Evolutionary conservation across 2,113 vertebrate species (phyloP).

Genomic region (Phyllostomus hastatus): DNA sequence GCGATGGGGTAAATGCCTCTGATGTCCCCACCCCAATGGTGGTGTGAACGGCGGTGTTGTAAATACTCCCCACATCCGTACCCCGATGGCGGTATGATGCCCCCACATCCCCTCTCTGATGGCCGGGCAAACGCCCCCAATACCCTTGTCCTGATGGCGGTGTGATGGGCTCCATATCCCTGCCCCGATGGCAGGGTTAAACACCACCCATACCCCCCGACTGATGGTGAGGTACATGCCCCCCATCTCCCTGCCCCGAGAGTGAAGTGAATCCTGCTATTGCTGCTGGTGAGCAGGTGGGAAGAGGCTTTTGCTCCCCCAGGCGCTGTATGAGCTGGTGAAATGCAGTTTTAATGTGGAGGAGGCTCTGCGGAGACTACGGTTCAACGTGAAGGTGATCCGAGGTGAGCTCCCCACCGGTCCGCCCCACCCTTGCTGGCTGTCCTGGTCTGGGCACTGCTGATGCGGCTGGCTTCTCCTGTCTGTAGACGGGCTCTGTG

Average conservation of each 20-base stretch:
- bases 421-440: background rate
- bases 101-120: rapidly evolving
- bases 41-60: background rate
- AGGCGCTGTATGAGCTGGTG: slow-evolving; percentile 96
- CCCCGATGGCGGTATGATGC: background rate
- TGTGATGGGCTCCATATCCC: background rate
- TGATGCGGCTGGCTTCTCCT: background rate
- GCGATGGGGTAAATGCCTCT: background rate
- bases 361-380: slow-evolving; percentile 90
- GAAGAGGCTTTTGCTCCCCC: background rate
- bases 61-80: background rate
- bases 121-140: background rate
- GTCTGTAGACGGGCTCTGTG: slow-evolving; percentile 89
- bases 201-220: rapidly evolving
- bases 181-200: background rate
- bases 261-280: background rate
- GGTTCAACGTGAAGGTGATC: slow-evolving; percentile 95
- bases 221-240: background rate
- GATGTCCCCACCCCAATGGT: background rate
- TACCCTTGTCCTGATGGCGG: background rate
- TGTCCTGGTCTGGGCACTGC: rapidly evolving
- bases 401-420: slow-evolving; percentile 81
- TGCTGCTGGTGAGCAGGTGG: background rate
- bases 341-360: slow-evolving; percentile 95
- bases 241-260: no score